Evolutionary conservation across 2,113 vertebrate species (phyloP), one percentile per base, ranked within the genome.

Genomic region (Archilochus colubris): DNA sequence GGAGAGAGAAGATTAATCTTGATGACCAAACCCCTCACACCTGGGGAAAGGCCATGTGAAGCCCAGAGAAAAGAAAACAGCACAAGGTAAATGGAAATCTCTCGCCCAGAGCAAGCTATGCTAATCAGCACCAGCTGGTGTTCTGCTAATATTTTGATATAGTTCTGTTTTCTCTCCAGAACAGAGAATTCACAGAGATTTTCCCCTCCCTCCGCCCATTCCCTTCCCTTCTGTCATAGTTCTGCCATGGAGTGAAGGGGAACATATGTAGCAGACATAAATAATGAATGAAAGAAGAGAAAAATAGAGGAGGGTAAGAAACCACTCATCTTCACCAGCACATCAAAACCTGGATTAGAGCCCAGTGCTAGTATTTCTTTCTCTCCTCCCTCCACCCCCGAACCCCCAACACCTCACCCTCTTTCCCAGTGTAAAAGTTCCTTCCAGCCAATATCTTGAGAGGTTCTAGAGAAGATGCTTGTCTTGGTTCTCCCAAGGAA

Each of bases 101-200:
- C 91, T 91, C 75, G 82, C 85, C 77, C 62, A 61, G 50, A 64
- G 33, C 15, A 30, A 19, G 44, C 57, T 76, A 38, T 16, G 75
- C 46, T 96, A 85, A 94, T 92, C 4, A 0, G 67, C 67, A 73
- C 70, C 95, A 91, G 95, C 92, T 93, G 90, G 46, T 1, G 7
- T 62, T 91, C 93, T 62, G 75, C 68, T 94, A 94, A 76, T 89
- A 62, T 91, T 95, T 93, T 96, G 90, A 93, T 91, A 86, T 82
- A 95, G 79, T 57, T 23, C 84, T 82, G 50, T 72, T 95, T 85
- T 93, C 79, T 88, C 82, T 95, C 62, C 79, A 86, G 91, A 90
- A 86, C 44, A 76, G 58, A 85, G 88, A 89, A 21, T 85, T 91
- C 27, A 50, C 75, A 48, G 33, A 89, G 53, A 9, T 14, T 10